Evolutionary conservation across 2,888 invertebrate species (phyloP), one percentile per base, ranked within the genome.

Genomic region (Fabriciana adippe): DNA sequence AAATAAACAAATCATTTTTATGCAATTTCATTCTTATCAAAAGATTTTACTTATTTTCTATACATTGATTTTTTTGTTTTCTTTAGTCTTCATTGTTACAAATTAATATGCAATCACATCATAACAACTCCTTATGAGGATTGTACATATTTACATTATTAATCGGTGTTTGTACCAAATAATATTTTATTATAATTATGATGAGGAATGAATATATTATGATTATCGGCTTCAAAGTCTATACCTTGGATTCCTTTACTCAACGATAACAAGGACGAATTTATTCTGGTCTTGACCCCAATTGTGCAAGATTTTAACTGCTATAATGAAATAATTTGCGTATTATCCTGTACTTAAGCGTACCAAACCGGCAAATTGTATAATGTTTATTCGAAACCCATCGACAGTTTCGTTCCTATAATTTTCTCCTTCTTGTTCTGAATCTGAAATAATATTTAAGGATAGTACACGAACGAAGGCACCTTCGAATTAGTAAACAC

Each of bases 231-330:
- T 41, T 41, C 14, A 45, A 15, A 5, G 18, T 18, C 15, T 14
- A 14, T 35, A 41, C 41, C 16, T 14, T 2, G 16, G 47, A 54
- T 51, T 35, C 51, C 47, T 48, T 67, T 16, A 35, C 48, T 68
- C 16, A 64, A 65, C 57, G 31, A 56, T 51, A 67, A 60, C 62
- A 64, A 55, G 61, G 66, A 48, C 55, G 15, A 59, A 64, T 68
- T 68, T 70, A 54, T 61, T 67, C 61, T 41, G 35, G 35, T 51
- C 61, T 66, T 62, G 69, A 72, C 67, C 69, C 57, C 67, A 69
- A 72, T 72, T 64, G 45, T 62, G 15, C 31, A 55, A 47, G 56
- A 41, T 57, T 63, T 53, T 16, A 53, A 47, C 21, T 63, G 57
- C 55, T 65, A 41, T 50, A 65, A 64, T 57, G 45, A 59, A 65